Conservation (phyloP, 1,140 invertebrate species). For the Bombus ignitus region DNA sequence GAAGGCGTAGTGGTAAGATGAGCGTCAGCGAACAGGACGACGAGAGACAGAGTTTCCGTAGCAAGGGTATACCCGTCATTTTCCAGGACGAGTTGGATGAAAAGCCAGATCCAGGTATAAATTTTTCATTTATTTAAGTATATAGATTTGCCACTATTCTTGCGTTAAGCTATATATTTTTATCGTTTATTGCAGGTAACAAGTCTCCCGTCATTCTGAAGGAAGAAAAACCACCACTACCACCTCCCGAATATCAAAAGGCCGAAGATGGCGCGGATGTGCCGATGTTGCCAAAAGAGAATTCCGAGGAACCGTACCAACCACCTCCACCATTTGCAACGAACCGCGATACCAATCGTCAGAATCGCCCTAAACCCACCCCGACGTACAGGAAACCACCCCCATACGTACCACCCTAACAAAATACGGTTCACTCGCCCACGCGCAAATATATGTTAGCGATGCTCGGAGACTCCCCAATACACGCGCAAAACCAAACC, state of each 20-base stretch:
- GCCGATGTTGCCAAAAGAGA: conserved; percentile 80
- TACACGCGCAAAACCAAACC: conserved; percentile 78
- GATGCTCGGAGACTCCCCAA: conserved; percentile 76
- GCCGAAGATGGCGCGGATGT: conserved; percentile 81
- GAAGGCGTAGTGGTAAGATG: conserved; percentile 92
- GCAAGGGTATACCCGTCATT: conserved; percentile 96
- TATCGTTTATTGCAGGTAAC: conserved; percentile 80
- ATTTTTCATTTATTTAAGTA: not conserved
- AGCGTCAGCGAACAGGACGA: conserved; percentile 89
- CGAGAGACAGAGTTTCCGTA: conserved; percentile 91
- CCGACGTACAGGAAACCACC: conserved; percentile 95
- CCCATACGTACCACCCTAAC: conserved; percentile 95
- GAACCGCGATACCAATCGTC: conserved; percentile 86
- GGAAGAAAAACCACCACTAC: conserved; percentile 95
- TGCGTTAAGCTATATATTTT: not conserved
- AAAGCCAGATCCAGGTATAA: conserved; percentile 89
- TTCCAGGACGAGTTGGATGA: conserved; percentile 97
- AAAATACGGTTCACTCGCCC: conserved; percentile 76
- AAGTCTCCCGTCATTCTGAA: conserved; percentile 96
- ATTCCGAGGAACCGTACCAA: conserved; percentile 84
- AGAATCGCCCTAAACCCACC: conserved; percentile 89
- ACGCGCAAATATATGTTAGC: conserved; percentile 79
- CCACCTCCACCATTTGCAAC: conserved; percentile 91
- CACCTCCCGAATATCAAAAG: conserved; percentile 89
- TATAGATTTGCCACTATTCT: not conserved